A percentile compares a stretch with the other conserved stretches of the same genome.
Conservation (phyloP, 2,113 vertebrate species). For the Neogale vison region DNA sequence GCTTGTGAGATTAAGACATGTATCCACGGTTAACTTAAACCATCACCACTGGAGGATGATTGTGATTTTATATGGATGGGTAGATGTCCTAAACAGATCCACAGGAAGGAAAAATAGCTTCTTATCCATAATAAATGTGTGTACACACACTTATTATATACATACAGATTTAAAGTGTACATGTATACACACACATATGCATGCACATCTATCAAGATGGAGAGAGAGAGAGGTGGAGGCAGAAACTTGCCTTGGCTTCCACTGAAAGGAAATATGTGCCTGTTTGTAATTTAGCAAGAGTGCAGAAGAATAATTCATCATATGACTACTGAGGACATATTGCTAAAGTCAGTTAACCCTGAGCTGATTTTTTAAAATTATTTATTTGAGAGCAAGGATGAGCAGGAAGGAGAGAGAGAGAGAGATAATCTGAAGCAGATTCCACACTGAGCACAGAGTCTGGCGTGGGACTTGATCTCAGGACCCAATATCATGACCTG, state of each 20-base stretch:
- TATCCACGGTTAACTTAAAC: background rate
- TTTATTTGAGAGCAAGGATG: background rate
- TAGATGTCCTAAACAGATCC: background rate
- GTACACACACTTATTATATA: background rate
- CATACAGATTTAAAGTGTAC: background rate
- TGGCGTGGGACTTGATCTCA: background rate
- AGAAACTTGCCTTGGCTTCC: background rate
- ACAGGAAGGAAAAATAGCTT: background rate
- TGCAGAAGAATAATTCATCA: background rate
- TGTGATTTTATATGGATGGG: background rate
- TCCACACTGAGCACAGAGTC: background rate
- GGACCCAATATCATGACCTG: background rate
- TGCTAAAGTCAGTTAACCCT: background rate
- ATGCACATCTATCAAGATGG: background rate
- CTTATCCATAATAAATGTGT: background rate
- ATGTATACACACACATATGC: accelerated
- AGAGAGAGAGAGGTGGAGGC: background rate
- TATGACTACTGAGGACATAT: background rate
- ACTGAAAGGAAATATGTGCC: background rate
- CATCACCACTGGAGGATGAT: background rate
- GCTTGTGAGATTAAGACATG: background rate
- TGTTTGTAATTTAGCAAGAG: background rate
- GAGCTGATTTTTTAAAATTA: background rate
- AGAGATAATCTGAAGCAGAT: background rate
- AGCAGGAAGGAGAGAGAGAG: background rate